Evolutionary conservation across 30 jellyfish, hydroid and myxozoan genomes (phyloP), one percentile per base, ranked within the genome.

Genomic region (Cassiopea xamachana): DNA sequence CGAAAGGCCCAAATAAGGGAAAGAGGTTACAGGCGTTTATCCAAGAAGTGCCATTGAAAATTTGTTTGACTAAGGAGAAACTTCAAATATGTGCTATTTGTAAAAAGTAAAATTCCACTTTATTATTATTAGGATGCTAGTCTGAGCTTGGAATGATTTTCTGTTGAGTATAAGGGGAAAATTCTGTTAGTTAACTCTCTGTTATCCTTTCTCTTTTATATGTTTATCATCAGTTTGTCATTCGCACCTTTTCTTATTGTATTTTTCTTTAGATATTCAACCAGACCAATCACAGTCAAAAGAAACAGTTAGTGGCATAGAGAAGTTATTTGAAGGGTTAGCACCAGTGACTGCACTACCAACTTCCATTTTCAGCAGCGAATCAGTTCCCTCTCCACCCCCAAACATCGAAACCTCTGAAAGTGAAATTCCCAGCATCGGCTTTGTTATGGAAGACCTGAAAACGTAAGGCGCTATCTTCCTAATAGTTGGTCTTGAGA

Each of bases 371-470:
- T 19, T 44, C 48, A 46, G 43, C n/a, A 83, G 46, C 19, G 78
- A 62, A 2, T 70, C 84, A 59, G 64, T 93, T 17, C 84, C 91
- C 0, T 70, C 97, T 43, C 93, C 97, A 10, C 97, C 97, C 1
- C 97, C 97, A 44, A 79, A 50, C 43, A 48, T 90, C 13, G 92
- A 61, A 61, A 74, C 97, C 1, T 75, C 67, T 17, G 97, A 90
- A 49, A 90, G 45, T 13, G 16, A 80, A 1, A 75, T 82, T 15
- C 98, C 98, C 4, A 89, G 72, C 47, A 67, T 94, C 17, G 77
- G 88, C 16, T 82, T 94, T 79, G 86, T 72, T 61, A 86, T 94
- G 75, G 98, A 94, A 16, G 93, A 90, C 60, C 83, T 94, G 18
- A 82, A 84, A 73, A 88, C 46, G 98, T 93, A 85, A 77, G 87